Evolutionary conservation across 2,113 vertebrate species (phyloP), one percentile per base, ranked within the genome.

Genomic region (Onychorhynchus coronatus): DNA sequence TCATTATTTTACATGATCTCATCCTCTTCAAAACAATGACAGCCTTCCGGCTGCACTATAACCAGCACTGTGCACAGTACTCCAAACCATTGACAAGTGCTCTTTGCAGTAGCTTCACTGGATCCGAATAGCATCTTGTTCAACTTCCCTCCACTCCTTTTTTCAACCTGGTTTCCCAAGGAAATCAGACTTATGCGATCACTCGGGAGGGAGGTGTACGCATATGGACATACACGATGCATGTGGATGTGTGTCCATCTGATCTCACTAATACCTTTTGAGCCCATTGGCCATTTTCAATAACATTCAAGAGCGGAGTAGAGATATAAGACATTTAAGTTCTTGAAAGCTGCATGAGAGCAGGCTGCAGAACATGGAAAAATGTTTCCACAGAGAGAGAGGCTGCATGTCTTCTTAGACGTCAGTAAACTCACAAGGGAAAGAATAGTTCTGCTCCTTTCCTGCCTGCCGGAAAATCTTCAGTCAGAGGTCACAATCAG

Each of bases 161-260:
- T 85, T 72, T 56, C 90, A 93, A 89, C 44, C 73, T 9, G 30
- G 52, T 75, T 96, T 95, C 95, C 86, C 78, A 96, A 84, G 89
- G 89, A 96, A 96, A 93, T 95, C 65, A 71, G 35, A 71, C 72
- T 91, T 91, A 81, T 37, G 91, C 84, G 93, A 95, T 52, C 68
- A 67, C 47, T 75, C 5, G 0, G 33, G 39, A 81, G 85, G 53
- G 31, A 86, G 86, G 47, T 1, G 8, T 37, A 72, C 1, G 0
- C 30, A 10, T 47, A 78, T 8, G 28, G 49, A 56, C 22, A 35
- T 59, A 86, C 0, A 2, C 53, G 68, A 0, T 0, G 0, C 53
- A 75, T 5, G 6, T 81, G 35, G 46, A 63, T 5, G 13, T 50
- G 68, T 59, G 61, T 74, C 89, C 1, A 1, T 39, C 86, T 81